Evolutionary conservation across 2,797 vertebrate genomes (phyloP), one percentile per base, ranked within the genome.

Genomic region (Tokudaia tokunoshimensis): DNA sequence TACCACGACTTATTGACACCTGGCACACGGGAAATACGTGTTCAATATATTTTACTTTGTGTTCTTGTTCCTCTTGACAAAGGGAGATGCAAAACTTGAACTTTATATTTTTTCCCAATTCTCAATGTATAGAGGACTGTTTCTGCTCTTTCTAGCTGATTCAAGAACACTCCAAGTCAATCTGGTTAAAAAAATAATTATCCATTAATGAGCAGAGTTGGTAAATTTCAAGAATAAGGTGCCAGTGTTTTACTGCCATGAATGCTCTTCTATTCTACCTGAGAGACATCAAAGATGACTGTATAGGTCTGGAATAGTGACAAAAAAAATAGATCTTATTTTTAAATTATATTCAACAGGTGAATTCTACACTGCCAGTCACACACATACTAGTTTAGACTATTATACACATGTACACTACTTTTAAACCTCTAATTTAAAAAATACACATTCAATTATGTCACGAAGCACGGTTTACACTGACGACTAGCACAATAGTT

Each of bases 141-240:
- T 78, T 61, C 72, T 89, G 29, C 59, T 50, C 11, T 63, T 92
- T 34, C 91, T 88, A 80, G 79, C 13, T 24, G n/a, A 57, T 52
- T 97, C 80, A 74, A 67, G 57, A 89, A 72, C 22, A 87, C 67
- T 74, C 79, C 41, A 65, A 4, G 19, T 31, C 44, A 76, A 70
- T 65, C 50, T 52, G 55, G 26, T 89, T 94, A 92, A 34, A 91
- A 84, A 95, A 89, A 7, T 63, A 87, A 88, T 67, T 82, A 47
- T 17, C 59, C 37, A 19, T 41, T 89, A 91, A 94, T 26, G 29
- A 91, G 14, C 31, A 22, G 63, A 93, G 81, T 80, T 50, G 37
- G 82, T 70, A 65, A 76, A 94, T 80, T 83, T 83, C 70, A 92
- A 50, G 6, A 17, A 67, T 20, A 82, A 65, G 67, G 82, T 84